Evolutionary conservation across 2,797 vertebrate species (phyloP), one percentile per base, ranked within the genome.

Genomic region (Propithecus deckenii): DNA sequence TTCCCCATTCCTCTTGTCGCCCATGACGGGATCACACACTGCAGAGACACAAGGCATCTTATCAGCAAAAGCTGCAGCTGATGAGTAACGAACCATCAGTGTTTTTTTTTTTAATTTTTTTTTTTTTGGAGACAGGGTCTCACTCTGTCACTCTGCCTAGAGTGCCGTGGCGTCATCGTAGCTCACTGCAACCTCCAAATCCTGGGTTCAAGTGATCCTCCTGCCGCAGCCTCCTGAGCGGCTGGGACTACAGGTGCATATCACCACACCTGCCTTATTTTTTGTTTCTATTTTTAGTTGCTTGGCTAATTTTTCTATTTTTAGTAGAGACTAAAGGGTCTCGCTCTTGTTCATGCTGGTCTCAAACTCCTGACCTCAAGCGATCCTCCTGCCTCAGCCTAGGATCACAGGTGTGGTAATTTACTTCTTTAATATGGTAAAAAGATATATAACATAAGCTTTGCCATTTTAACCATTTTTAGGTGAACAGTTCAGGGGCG

Each of bases 11-110:
- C 99, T 97, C 65, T 99, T 99, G 98, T 99, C 99, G 12, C 99
- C 99, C 90, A 99, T 99, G 97, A 99, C 99, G 0, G 99, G 99
- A 98, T 99, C 99, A 71, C 99, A 99, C 32, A 99, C 99, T 99
- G 99, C 0, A 98, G 99, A 1, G 97, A 94, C 89, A 95, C 7
- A 75, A 69, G 14, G n/a, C 12, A 15, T 2, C 38, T 1, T 2
- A 4, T 87, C n/a, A 90, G 85, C 88, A 7, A 7, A 12, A 1
- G 76, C n/a, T 35, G 20, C 1, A 50, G 50, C 23, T 4, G 20
- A 15, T 23, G 13, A 7, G 20, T 28, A 4, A 35, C 20, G 22
- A 3, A 9, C 18, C 23, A 52, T 8, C 0, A 1, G 8, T 7
- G 0, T 1, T 30, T 20, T 1, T 25, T 25, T 48, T n/a, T 10